Evolutionary conservation across 2,888 invertebrate species (phyloP).

Genomic region (Tachina lurida): DNA sequence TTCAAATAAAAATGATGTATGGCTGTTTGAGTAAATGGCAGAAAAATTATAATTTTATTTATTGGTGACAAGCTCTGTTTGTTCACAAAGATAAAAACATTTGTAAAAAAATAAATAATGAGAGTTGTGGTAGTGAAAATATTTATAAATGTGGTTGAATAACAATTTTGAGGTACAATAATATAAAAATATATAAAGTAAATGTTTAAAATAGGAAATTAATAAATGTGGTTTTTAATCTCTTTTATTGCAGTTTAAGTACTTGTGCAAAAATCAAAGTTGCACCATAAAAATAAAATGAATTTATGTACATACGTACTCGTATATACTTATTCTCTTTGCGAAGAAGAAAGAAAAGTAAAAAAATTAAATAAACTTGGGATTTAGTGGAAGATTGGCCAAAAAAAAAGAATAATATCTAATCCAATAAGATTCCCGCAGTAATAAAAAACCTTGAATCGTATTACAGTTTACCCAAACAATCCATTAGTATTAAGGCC

Average conservation of each 20-base stretch:
- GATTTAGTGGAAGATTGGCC: not conserved
- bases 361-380: not conserved
- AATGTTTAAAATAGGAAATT: conserved; percentile 53
- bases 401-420: conserved; percentile 6
- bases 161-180: conserved; percentile 3
- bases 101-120: not conserved
- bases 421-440: conserved; percentile 50
- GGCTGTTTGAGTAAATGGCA: not conserved
- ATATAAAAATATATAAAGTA: not conserved
- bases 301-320: not conserved
- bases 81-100: conserved; percentile 9
- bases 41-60: conserved; percentile 52
- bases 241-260: conserved; percentile 16
- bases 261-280: conserved; percentile 14
- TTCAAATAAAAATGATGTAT: conserved; percentile 12
- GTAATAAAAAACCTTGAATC: conserved; percentile 47
- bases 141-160: conserved; percentile 39
- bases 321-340: conserved; percentile 8
- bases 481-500: conserved; percentile 3
- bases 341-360: conserved; percentile 4
- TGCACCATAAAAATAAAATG: conserved; percentile 18
- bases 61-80: conserved; percentile 45
- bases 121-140: conserved; percentile 14
- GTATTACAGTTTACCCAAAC: conserved; percentile 28
- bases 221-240: conserved; percentile 41